A percentile compares a stretch with the other conserved stretches of the same genome.
phyloP scores from a whole-genome alignment of 2,797 vertebrate genomes.

The Synanceia verrucosa region DNA sequence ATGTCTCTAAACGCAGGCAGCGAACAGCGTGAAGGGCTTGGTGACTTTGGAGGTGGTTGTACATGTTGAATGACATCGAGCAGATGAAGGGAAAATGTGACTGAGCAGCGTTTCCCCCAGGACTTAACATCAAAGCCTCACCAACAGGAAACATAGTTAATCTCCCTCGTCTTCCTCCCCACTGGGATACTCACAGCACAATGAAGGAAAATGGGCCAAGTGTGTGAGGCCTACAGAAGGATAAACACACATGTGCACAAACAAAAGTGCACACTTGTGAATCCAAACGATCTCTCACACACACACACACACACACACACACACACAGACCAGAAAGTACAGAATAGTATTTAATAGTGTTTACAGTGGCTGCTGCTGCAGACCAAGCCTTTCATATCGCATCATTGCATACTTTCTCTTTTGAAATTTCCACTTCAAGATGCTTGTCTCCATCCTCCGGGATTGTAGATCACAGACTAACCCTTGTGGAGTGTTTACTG shows the following conservation, averaged over 20 bases:
- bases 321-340: slow-evolving; percentile 1
- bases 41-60: slow-evolving; percentile 68
- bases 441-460: slow-evolving; percentile 32
- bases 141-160: slow-evolving; percentile 80
- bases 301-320: not conserved
- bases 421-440: slow-evolving; percentile 41
- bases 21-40: slow-evolving; percentile 58
- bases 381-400: slow-evolving; percentile 10
- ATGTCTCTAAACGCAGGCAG: slow-evolving; percentile 57
- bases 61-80: slow-evolving; percentile 68
- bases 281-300: not conserved
- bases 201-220: slow-evolving; percentile 69
- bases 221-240: slow-evolving; percentile 51
- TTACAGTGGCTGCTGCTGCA: slow-evolving; percentile 22
- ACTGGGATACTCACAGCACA: slow-evolving; percentile 64
- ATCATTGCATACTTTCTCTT: slow-evolving; percentile 16
- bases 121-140: slow-evolving; percentile 79
- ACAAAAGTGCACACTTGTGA: slow-evolving; percentile 45
- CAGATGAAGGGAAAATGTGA: slow-evolving; percentile 76
- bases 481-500: slow-evolving; percentile 52
- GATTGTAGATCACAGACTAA: slow-evolving; percentile 37
- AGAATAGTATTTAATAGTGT: slow-evolving; percentile 2
- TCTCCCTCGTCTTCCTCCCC: slow-evolving; percentile 74
- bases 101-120: slow-evolving; percentile 68
- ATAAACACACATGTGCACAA: slow-evolving; percentile 62